Evolutionary conservation across 2,888 invertebrate species (phyloP).

Genomic region (Hofmannophila pseudospretella): DNA sequence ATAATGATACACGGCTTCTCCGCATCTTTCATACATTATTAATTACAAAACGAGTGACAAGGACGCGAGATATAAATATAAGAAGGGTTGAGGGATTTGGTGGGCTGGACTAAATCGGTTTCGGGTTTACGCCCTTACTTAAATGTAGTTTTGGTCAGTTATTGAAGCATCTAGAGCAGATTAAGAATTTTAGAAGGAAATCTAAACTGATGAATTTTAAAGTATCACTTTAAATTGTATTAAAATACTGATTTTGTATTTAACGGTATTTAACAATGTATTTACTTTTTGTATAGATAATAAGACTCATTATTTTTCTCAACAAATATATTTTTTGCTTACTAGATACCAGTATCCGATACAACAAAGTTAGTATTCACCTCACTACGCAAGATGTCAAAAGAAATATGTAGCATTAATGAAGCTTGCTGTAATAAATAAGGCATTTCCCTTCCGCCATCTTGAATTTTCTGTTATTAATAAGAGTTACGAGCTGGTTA

Average conservation of each 20-base stretch:
- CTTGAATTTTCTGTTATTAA: constrained; percentile 39
- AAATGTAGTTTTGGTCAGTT: no score
- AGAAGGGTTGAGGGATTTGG: constrained; percentile 20
- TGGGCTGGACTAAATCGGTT: constrained; percentile 28
- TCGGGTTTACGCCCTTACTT: constrained; percentile 12
- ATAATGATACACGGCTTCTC: constrained; percentile 59
- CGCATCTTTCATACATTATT: constrained; percentile 65
- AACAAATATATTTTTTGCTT: no score
- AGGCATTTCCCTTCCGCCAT: constrained; percentile 33
- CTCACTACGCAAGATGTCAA: constrained; percentile 21
- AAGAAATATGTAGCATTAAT: constrained; percentile 32
- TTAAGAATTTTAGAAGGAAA: no score
- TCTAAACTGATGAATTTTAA: no score
- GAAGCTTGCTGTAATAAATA: constrained; percentile 32
- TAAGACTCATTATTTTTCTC: no score
- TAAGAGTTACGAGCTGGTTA: constrained; percentile 36
- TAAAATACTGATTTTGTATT: no score
- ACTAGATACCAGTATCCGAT: background rate
- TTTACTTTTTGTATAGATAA: no score
- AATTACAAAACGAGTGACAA: constrained; percentile 49
- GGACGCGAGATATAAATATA: constrained; percentile 21
- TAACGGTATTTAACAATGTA: no score
- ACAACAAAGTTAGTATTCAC: background rate
- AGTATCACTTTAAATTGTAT: no score
- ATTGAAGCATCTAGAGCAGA: no score